Evolutionary conservation across 2,113 vertebrate genomes (phyloP).

Genomic region (Cyprinodon variegatus): DNA sequence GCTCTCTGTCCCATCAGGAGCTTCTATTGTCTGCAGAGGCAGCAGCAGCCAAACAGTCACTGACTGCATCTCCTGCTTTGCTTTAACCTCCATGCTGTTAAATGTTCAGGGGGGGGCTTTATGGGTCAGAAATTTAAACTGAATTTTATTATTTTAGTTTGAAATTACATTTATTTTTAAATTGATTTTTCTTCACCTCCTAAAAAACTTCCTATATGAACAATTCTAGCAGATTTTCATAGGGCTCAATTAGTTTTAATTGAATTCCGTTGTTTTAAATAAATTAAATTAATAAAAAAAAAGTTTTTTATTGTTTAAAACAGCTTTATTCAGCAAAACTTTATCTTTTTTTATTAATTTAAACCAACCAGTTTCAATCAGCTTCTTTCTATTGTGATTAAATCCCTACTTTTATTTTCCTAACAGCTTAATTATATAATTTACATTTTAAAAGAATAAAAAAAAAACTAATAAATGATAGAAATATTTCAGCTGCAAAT

Average conservation of each 20-base stretch:
- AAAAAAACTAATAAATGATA: not conserved
- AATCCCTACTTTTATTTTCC: not conserved
- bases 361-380: no score
- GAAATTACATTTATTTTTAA: no score
- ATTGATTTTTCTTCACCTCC: no score
- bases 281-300: not conserved
- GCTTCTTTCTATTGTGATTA: not conserved
- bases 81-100: no score
- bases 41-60: not conserved
- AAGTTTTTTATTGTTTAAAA: not conserved
- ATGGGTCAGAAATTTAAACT: no score
- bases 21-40: constrained; percentile 71
- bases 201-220: no score
- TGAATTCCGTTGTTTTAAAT: not conserved
- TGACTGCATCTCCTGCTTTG: no score
- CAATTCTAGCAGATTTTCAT: no score
- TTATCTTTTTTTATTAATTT: no score
- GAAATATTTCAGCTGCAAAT: not conserved
- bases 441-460: not conserved
- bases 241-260: no score
- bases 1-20: constrained; percentile 32
- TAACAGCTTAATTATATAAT: not conserved
- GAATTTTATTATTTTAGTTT: no score
- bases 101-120: no score
- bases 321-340: not conserved